Conservation (phyloP, 2,797 vertebrate species). For the Trichosurus vulpecula region DNA sequence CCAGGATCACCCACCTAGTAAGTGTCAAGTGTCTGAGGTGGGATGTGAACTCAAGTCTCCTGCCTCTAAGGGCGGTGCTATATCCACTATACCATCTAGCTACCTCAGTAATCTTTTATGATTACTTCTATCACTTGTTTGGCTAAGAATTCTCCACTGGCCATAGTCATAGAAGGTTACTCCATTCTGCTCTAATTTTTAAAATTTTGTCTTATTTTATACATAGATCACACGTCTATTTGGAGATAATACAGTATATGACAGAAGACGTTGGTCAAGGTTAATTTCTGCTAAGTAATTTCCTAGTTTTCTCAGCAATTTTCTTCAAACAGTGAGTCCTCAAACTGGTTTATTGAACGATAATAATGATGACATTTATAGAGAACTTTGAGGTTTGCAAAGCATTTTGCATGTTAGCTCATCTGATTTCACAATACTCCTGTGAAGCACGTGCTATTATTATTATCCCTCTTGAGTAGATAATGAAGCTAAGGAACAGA, state of each 20-base stretch:
- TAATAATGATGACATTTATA: neutral
- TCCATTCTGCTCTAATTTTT: neutral
- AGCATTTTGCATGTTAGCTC: neutral
- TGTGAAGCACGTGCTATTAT: neutral
- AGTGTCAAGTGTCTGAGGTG: too few species aligned
- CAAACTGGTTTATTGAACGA: neutral
- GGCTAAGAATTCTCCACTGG: neutral
- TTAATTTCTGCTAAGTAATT: neutral
- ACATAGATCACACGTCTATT: neutral
- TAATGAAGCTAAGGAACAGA: neutral
- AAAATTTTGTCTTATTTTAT: neutral
- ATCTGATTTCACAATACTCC: neutral
- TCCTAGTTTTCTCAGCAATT: neutral
- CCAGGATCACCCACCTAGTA: too few species aligned
- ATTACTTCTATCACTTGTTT: neutral
- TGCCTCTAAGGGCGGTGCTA: too few species aligned
- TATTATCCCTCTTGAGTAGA: neutral
- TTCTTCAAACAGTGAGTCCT: neutral
- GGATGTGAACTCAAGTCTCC: too few species aligned
- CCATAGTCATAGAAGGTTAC: neutral
- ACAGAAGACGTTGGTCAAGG: neutral
- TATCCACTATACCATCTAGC: too few species aligned
- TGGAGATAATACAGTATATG: neutral
- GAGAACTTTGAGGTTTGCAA: neutral
- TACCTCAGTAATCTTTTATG: neutral